A percentile compares a stretch with the other conserved stretches of the same genome.
Conservation (phyloP, 2,113 vertebrate genomes). For the Tyto alba region DNA sequence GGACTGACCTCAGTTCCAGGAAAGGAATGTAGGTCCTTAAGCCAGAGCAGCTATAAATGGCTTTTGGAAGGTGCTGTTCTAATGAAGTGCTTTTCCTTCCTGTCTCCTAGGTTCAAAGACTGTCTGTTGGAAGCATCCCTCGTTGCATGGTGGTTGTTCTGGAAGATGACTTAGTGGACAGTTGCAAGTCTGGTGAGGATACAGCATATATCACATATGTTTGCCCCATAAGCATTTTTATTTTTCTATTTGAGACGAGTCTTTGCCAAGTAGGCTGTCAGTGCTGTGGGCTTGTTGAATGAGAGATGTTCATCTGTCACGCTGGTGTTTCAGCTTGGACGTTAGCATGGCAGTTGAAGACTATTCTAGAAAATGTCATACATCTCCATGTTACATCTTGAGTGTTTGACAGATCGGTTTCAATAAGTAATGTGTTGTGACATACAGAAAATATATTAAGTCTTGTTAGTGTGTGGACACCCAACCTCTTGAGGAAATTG, state of each 20-base stretch:
- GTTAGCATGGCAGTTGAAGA: neutral
- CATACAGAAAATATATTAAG: neutral
- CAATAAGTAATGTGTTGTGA: neutral
- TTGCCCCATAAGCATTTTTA: neutral
- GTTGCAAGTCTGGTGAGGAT: conserved; percentile 91
- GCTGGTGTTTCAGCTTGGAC: neutral
- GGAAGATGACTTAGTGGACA: conserved; percentile 94
- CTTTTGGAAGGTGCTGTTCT: neutral
- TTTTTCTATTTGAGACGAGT: neutral
- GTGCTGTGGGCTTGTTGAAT: neutral
- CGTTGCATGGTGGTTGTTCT: conserved; percentile 90
- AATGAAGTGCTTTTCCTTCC: neutral
- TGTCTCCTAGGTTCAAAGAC: conserved; percentile 83
- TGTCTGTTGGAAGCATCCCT: conserved; percentile 94
- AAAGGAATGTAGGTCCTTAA: neutral
- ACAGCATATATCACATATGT: neutral
- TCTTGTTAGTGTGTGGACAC: neutral
- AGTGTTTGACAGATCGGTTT: neutral
- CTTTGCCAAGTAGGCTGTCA: neutral
- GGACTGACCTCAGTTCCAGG: neutral
- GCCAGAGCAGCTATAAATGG: neutral
- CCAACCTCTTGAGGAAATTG: neutral
- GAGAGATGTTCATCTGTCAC: neutral
- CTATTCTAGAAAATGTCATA: neutral
- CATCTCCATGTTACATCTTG: neutral